phyloP scores from a whole-genome alignment of 2,797 vertebrate genomes.

The Hyperoplus lanceolatus region DNA sequence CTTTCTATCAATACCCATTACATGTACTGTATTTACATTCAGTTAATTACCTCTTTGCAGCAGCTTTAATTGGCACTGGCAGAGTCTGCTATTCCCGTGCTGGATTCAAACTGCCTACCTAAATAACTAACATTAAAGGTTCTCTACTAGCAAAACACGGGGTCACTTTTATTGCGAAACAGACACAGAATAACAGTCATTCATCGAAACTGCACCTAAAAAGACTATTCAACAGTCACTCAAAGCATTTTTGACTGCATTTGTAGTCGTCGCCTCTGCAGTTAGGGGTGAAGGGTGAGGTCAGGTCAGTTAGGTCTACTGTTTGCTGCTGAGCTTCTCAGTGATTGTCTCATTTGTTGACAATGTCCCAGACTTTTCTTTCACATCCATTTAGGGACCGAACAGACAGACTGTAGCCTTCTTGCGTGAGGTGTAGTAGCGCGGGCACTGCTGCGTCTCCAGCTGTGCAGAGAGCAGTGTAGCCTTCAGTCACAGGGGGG shows the following conservation, averaged over 20 bases:
- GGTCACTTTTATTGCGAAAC: background rate
- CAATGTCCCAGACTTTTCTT: slow-evolving; percentile 30
- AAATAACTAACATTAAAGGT: background rate
- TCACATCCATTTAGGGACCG: slow-evolving; percentile 18
- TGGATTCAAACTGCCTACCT: too few relatives aligned
- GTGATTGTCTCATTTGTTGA: slow-evolving; percentile 5
- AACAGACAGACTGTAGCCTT: slow-evolving; percentile 38
- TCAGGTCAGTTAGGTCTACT: background rate
- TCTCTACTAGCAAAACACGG: background rate
- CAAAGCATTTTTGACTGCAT: background rate
- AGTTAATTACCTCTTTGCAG: too few relatives aligned
- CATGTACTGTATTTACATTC: too few relatives aligned
- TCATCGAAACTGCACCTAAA: background rate
- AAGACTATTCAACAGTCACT: too few relatives aligned
- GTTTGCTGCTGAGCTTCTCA: slow-evolving; percentile 1
- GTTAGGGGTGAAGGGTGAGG: background rate
- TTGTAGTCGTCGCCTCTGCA: background rate
- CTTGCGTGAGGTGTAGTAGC: slow-evolving; percentile 50
- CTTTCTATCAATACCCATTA: too few relatives aligned
- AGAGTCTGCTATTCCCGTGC: too few relatives aligned
- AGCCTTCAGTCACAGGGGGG: slow-evolving; percentile 68
- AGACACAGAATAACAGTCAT: background rate
- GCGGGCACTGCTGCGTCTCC: slow-evolving; percentile 48
- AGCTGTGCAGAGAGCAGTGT: slow-evolving; percentile 76
- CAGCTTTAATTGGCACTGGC: too few relatives aligned